These are phyloP conservation scores for Nyctalus aviator DNA, from an alignment of 2,797 vertebrate genomes.

Conservation along the genomic window DNA sequence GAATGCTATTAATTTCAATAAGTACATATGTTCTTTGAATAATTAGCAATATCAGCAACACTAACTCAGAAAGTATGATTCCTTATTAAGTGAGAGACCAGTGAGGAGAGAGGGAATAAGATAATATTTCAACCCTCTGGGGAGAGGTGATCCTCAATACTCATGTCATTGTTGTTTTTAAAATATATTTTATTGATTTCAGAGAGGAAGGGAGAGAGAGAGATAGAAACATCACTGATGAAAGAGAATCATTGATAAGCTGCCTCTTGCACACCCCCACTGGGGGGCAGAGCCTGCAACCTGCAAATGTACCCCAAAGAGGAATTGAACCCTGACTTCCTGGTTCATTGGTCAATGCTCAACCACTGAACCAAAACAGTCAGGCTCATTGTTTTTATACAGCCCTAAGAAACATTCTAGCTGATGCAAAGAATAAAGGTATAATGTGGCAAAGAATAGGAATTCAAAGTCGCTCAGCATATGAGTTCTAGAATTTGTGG, in stretches of 20 bases:
- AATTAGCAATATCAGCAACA: slow-evolving; percentile 56
- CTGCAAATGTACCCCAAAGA: too few species aligned
- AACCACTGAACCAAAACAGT: too few species aligned
- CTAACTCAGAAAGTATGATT: neutral
- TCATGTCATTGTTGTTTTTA: neutral
- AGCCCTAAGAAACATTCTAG: neutral
- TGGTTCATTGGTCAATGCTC: too few species aligned
- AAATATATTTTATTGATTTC: too few species aligned
- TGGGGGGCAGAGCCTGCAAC: too few species aligned
- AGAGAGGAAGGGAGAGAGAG: too few species aligned
- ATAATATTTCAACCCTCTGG: neutral
- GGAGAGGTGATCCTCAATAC: neutral
- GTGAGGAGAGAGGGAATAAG: slow-evolving; percentile 15
- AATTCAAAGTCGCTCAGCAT: neutral
- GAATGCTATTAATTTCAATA: slow-evolving; percentile 11
- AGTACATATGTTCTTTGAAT: neutral
- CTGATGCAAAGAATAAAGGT: slow-evolving; percentile 9
- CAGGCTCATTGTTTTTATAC: neutral
- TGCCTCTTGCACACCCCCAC: too few species aligned
- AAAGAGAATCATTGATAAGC: too few species aligned
- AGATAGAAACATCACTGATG: too few species aligned
- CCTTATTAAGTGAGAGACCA: neutral
- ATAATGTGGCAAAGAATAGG: neutral
- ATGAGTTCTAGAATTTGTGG: slow-evolving; percentile 30
- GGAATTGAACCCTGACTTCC: too few species aligned